A percentile compares a stretch with the other conserved stretches of the same genome.
Evolutionary conservation across 1,140 invertebrate species (phyloP).

Genomic region (Zophobas morio): DNA sequence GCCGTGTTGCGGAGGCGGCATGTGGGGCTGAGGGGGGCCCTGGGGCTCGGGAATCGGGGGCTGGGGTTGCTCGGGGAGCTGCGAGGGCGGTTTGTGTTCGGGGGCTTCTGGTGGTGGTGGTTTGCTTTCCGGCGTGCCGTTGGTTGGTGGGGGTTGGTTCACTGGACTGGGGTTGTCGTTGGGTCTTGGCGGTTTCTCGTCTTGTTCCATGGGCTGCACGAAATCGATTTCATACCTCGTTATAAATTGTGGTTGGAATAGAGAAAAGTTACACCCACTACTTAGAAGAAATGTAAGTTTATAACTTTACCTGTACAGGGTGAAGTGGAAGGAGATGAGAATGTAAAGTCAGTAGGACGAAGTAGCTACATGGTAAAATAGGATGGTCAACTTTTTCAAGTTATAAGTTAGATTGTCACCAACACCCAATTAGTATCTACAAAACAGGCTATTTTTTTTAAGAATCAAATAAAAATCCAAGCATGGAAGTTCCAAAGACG

Average conservation of each 20-base stretch:
- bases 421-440: slow-evolving; percentile 20
- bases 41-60: slow-evolving; percentile 54
- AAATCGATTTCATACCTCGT: slow-evolving; percentile 53
- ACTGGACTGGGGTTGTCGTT: slow-evolving; percentile 50
- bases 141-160: slow-evolving; percentile 31
- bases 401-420: not conserved
- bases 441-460: no score
- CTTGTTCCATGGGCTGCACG: slow-evolving; percentile 56
- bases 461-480: no score
- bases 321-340: slow-evolving; percentile 56
- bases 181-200: slow-evolving; percentile 46
- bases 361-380: slow-evolving; percentile 5
- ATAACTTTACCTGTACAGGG: slow-evolving; percentile 61
- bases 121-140: slow-evolving; percentile 27
- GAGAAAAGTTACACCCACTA: not conserved
- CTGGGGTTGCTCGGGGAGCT: slow-evolving; percentile 16
- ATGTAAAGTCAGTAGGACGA: slow-evolving; percentile 31
- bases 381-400: slow-evolving; percentile 22
- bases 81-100: slow-evolving; percentile 47
- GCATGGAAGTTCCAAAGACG: no score
- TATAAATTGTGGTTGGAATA: not conserved
- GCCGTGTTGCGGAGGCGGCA: slow-evolving; percentile 7
- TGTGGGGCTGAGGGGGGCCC: slow-evolving; percentile 54
- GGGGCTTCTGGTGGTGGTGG: slow-evolving; percentile 36
- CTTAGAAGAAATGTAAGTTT: slow-evolving; percentile 52